These are phyloP conservation scores for Corythornis leucogaster DNA, from an alignment of 2,797 vertebrate genomes.

Conservation along the genomic window DNA sequence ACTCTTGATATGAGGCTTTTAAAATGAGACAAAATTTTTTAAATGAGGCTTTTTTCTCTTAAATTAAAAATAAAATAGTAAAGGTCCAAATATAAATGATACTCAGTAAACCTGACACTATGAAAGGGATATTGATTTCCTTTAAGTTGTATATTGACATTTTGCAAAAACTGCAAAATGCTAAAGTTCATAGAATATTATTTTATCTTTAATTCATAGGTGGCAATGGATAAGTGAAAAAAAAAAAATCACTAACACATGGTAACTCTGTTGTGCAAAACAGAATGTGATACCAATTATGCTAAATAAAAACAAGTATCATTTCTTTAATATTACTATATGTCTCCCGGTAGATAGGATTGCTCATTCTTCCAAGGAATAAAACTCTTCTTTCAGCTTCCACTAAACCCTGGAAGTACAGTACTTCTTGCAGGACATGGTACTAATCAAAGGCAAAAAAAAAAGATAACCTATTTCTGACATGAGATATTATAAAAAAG, in stretches of 20 bases:
- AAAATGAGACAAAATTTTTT: neutral
- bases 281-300: neutral
- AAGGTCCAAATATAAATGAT: neutral
- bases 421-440: neutral
- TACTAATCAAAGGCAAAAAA: neutral
- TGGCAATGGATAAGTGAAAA: neutral
- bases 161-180: neutral
- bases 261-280: neutral
- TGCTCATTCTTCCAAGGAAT: neutral
- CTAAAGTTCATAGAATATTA: neutral
- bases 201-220: neutral
- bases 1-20: neutral
- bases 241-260: neutral
- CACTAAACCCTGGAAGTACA: neutral
- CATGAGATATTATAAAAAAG: neutral
- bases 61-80: neutral
- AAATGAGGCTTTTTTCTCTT: neutral
- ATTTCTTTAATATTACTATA: neutral
- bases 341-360: neutral
- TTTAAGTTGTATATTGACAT: neutral
- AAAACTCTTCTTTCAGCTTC: neutral
- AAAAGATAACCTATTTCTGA: neutral
- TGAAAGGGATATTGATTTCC: neutral
- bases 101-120: neutral
- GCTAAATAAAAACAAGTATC: neutral